These are phyloP conservation scores for Chaetura pelagica DNA, from an alignment of 2,113 vertebrate species.

Conservation along the genomic window DNA sequence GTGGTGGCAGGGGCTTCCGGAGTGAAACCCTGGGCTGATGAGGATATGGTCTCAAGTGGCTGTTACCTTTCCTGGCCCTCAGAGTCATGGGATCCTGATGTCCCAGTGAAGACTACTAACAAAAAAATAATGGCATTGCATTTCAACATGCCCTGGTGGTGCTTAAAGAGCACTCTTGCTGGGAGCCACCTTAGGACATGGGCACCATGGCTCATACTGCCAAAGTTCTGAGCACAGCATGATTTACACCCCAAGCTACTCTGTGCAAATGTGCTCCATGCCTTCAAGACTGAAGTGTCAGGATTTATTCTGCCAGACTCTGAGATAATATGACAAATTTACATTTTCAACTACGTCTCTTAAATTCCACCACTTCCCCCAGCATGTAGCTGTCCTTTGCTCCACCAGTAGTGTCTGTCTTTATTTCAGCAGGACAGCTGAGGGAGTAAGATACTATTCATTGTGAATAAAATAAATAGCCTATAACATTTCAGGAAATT, in stretches of 20 bases:
- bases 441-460: not conserved
- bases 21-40: not conserved
- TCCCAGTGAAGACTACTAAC: not conserved
- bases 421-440: not conserved
- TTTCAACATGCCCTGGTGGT: not conserved
- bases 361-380: not conserved
- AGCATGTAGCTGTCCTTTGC: not conserved
- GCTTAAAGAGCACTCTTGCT: not conserved
- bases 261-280: not conserved
- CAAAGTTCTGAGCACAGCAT: not conserved
- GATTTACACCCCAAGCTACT: not conserved
- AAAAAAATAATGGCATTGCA: not conserved
- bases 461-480: not conserved
- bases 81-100: not conserved
- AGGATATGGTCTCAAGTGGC: not conserved
- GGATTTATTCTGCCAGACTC: not conserved
- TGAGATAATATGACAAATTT: not conserved
- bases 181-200: not conserved
- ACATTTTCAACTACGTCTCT: not conserved
- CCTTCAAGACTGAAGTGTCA: constrained; percentile 28
- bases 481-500: not conserved
- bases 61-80: not conserved
- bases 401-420: not conserved
- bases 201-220: not conserved
- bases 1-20: not conserved